Percentiles rank a stretch among this genome's conserved stretches.
phyloP scores from a whole-genome alignment of 35 echinoderm and acorn worm species.

The Ophiothrix spiculata region DNA sequence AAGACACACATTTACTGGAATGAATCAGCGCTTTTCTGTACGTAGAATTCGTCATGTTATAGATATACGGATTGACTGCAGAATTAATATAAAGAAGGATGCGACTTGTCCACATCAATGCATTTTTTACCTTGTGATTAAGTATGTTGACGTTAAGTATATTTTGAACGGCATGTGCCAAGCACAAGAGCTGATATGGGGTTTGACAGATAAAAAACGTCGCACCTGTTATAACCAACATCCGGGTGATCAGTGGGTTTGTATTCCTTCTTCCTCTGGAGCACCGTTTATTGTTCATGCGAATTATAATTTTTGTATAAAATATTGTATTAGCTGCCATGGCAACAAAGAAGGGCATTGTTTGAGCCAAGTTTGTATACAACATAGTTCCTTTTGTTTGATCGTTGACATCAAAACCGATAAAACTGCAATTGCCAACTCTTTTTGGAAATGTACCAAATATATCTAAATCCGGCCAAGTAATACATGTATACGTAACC shows the following conservation, averaged over 20 bases:
- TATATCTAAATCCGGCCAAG: not conserved
- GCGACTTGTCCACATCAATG: not conserved
- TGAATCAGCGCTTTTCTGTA: slow-evolving; percentile 50
- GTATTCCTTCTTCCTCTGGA: too few relatives aligned
- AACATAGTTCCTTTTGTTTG: too few relatives aligned
- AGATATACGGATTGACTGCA: slow-evolving; percentile 74
- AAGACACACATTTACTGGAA: too few relatives aligned
- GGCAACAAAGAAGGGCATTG: slow-evolving; percentile 4
- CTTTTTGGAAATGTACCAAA: not conserved
- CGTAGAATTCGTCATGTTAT: slow-evolving; percentile 67
- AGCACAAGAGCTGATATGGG: not conserved
- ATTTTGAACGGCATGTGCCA: not conserved
- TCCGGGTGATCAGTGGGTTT: not conserved
- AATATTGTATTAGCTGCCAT: not conserved
- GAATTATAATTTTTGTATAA: not conserved
- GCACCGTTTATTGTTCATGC: not conserved
- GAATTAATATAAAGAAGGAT: slow-evolving; percentile 76
- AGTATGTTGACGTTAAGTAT: not conserved
- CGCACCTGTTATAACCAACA: not conserved
- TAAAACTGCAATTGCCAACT: not conserved
- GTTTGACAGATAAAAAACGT: slow-evolving; percentile 8
- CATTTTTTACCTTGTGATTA: not conserved
- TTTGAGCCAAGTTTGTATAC: not conserved
- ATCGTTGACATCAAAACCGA: not conserved
- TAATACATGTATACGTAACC: not conserved